These are phyloP conservation scores for Machimus atricapillus DNA, from an alignment of 2,888 invertebrate species.

Conservation along the genomic window DNA sequence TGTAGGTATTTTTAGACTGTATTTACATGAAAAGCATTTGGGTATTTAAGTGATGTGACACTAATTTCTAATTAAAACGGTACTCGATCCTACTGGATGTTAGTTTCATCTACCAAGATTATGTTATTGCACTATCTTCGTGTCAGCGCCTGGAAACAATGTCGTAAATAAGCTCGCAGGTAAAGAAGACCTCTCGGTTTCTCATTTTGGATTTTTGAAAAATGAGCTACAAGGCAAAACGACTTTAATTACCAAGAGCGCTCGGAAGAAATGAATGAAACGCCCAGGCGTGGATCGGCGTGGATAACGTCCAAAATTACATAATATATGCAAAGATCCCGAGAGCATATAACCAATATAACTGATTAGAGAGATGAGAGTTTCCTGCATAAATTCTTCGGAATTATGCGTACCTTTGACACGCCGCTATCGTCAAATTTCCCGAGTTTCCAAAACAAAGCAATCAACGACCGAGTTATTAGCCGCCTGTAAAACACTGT, in stretches of 20 bases:
- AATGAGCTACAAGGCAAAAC: neutral
- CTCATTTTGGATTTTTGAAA: neutral
- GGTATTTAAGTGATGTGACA: neutral
- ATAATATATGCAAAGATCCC: neutral
- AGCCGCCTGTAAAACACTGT: neutral
- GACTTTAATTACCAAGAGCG: neutral
- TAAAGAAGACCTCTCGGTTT: neutral
- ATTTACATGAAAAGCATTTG: neutral
- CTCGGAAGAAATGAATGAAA: neutral
- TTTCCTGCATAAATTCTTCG: neutral
- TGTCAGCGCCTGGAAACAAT: neutral
- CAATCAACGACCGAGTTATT: neutral
- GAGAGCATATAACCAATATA: neutral
- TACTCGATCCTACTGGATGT: neutral
- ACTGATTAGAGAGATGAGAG: neutral
- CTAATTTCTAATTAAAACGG: neutral
- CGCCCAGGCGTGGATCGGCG: neutral
- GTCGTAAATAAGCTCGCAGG: neutral
- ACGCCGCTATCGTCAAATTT: neutral
- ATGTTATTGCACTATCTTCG: neutral
- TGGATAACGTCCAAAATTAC: neutral
- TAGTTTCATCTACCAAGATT: neutral
- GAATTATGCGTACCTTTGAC: neutral
- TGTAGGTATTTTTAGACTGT: neutral
- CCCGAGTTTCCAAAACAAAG: neutral